Evolutionary conservation across 2,797 vertebrate species (phyloP), one percentile per base, ranked within the genome.

Genomic region (Oreochromis mossambicus): DNA sequence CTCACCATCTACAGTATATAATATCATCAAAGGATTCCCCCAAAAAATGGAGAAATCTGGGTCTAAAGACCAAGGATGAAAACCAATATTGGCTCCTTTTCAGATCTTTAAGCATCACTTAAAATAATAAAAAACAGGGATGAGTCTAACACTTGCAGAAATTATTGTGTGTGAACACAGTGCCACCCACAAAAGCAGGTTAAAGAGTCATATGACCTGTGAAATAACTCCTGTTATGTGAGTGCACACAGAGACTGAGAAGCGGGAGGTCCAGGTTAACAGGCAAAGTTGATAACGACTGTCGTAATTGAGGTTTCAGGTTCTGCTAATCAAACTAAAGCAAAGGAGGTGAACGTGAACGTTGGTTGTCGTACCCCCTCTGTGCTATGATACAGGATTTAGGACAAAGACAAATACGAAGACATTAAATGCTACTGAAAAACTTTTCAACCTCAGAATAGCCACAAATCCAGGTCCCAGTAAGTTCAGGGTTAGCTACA

Each of bases 351-450:
- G 26, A 26, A 26, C 26, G n/a, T 24, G 12, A 68, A 68, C 36
- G 14, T 21, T 41, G 36, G 34, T 24, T 21, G 11, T 38, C 3
- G 7, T 21, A 14, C 34, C 21, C 63, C 36, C 13, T 41, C n/a
- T 41, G 0, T 0, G 13, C 41, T 2, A 66, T 41, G 19, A 38
- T 6, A 38, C 19, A 5, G 19, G 61, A 66, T 21, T 66, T 36
- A 36, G 17, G 4, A 61, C 56, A 61, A 34, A 61, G 29, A 61
- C 56, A 61, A 61, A 61, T 11, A 3, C 0, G 2, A 61, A 34
- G 56, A 19, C 32, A 61, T 61, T 61, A 61, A 34, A 34, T 61
- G 56, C 56, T 34, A 61, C 29, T 11, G 56, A 61, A 61, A 61
- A 34, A 34, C 9, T 0, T 61, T 58, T 34, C 9, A 61, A 61